These are phyloP conservation scores for Engystomops pustulosus DNA, from an alignment of 2,113 vertebrate genomes.

Conservation along the genomic window DNA sequence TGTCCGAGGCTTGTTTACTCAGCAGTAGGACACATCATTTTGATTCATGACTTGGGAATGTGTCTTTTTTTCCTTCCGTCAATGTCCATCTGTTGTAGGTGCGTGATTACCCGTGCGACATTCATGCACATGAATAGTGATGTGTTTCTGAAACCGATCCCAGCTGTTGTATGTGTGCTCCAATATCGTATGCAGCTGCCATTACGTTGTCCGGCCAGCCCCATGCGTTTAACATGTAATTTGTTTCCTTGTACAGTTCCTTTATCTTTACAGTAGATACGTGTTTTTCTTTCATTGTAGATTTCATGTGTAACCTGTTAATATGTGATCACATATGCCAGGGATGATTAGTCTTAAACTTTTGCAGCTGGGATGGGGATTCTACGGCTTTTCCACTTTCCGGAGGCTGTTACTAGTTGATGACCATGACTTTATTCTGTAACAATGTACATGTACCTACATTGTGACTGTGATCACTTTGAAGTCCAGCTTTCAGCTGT, in stretches of 20 bases:
- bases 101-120: slow-evolving; percentile 28
- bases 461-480: not conserved
- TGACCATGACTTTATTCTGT: not conserved
- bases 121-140: slow-evolving; percentile 27
- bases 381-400: not conserved
- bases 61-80: not conserved
- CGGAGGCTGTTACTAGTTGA: not conserved
- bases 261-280: slow-evolving; percentile 1
- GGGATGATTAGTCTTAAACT: not conserved
- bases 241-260: slow-evolving; percentile 19
- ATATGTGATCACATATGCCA: slow-evolving; percentile 11
- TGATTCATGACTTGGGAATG: slow-evolving; percentile 33
- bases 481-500: not conserved
- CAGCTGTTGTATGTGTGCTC: slow-evolving; percentile 25
- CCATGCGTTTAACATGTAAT: not conserved
- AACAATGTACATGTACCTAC: not conserved
- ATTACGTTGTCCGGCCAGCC: not conserved
- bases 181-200: slow-evolving; percentile 15
- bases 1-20: slow-evolving; percentile 2
- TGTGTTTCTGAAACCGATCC: slow-evolving; percentile 32
- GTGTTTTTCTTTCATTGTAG: slow-evolving; percentile 9
- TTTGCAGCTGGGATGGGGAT: not conserved
- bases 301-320: slow-evolving; percentile 8
- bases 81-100: slow-evolving; percentile 35
- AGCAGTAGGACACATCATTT: slow-evolving; percentile 15